Evolutionary conservation across 2,888 invertebrate genomes (phyloP), one percentile per base, ranked within the genome.

Genomic region (Apoderus coryli): DNA sequence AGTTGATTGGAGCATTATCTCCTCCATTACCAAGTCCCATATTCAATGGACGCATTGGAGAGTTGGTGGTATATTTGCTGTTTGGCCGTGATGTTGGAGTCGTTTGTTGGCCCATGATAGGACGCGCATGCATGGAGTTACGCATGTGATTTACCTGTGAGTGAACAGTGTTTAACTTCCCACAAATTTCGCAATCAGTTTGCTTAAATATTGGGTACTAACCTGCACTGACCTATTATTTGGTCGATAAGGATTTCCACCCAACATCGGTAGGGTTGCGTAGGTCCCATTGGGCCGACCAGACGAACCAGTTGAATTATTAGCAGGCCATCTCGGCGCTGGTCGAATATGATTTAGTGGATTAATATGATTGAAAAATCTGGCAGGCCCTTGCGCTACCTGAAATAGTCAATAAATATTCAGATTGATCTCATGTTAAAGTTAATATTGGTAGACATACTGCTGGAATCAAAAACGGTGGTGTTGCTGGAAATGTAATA

Each of bases 281-380:
- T 68, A 70, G 14, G 71, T 69, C 27, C 75, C 71, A 42, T 72
- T 76, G 5, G 85, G 78, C 63, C 40, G 66, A 62, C 62, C 38
- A 67, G 70, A 26, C 70, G 46, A 78, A 79, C 12, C 77, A 69
- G 13, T 79, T 72, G 85, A 89, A 33, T 88, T 72, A 13, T 88
- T 86, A 12, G 81, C 73, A 10, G 85, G 77, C 48, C 90, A 77
- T 48, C 90, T 81, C 78, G 86, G 9, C 85, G 88, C 27, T n/a
- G 86, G 77, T 50, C 92, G 72, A 48, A 92, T 82, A 51, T 81
- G 86, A 7, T 86, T 88, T 27, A 79, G 72, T 49, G 80, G 86
- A 5, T 86, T 88, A 27, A 80, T 72, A 26, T 88, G 85, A 13
- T 84, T 82, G 59, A 79, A 92, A 65, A 85, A 89, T 36, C 89